A percentile compares a stretch with the other conserved stretches of the same genome.
phyloP scores from a whole-genome alignment of 2,797 vertebrate species.

The Mus minutoides region DNA sequence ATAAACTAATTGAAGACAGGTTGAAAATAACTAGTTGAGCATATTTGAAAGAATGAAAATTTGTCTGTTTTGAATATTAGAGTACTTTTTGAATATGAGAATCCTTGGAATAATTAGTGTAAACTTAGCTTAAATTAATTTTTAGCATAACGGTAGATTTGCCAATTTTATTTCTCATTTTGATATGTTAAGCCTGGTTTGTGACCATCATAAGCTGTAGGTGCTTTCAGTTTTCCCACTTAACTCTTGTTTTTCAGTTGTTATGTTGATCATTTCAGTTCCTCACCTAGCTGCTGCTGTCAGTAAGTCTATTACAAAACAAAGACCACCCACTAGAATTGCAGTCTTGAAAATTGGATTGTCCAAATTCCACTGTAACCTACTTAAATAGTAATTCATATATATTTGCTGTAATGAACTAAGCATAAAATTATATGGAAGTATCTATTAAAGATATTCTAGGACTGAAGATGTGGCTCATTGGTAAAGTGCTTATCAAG shows the following conservation, averaged over 20 bases:
- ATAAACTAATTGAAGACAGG: slow-evolving; percentile 66
- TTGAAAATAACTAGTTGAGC: slow-evolving; percentile 54
- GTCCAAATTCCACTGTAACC: slow-evolving; percentile 37
- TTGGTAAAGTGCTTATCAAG: neutral
- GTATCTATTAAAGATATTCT: neutral
- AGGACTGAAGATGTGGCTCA: neutral
- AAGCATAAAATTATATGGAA: neutral
- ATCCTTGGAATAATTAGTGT: slow-evolving; percentile 10
- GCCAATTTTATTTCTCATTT: neutral
- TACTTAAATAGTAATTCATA: neutral
- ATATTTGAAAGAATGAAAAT: slow-evolving; percentile 44
- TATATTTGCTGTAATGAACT: neutral
- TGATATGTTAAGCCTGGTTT: slow-evolving; percentile 37
- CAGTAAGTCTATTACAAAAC: slow-evolving; percentile 20
- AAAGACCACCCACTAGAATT: neutral
- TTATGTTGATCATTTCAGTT: slow-evolving; percentile 38
- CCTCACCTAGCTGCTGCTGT: slow-evolving; percentile 5
- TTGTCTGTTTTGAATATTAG: slow-evolving; percentile 7
- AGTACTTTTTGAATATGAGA: neutral
- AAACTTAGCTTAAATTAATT: neutral
- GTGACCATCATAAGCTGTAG: neutral
- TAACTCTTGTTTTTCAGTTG: neutral
- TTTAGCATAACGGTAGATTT: slow-evolving; percentile 35
- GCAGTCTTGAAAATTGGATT: slow-evolving; percentile 40
- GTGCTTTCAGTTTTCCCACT: neutral